Percentiles rank a stretch among this genome's conserved stretches.
Evolutionary conservation across 2,888 invertebrate genomes (phyloP).

Genomic region (Onthophagus sagittarius): DNA sequence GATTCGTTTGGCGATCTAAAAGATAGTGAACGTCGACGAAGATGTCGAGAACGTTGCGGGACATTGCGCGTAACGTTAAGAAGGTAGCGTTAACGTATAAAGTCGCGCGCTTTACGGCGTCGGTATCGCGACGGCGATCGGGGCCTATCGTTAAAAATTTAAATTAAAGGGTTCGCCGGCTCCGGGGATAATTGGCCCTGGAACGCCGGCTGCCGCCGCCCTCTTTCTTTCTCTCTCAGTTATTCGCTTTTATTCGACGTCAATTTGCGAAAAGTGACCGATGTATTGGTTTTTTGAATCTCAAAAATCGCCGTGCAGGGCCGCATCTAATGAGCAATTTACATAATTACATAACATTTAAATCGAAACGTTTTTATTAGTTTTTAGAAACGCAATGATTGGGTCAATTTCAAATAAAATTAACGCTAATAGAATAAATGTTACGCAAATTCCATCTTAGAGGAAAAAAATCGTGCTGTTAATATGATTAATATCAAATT

Average conservation of each 20-base stretch:
- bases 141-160: not conserved
- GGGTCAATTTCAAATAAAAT: too few species aligned
- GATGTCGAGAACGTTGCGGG: not conserved
- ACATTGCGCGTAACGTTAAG: not conserved
- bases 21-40: not conserved
- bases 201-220: not conserved
- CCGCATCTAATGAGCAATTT: not conserved
- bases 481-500: too few species aligned
- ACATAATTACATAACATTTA: not conserved
- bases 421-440: too few species aligned
- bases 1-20: not conserved
- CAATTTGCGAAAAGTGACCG: constrained; percentile 2
- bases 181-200: not conserved
- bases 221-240: too few species aligned
- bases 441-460: too few species aligned
- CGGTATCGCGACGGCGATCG: not conserved
- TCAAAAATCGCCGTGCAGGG: not conserved
- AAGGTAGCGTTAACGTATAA: not conserved
- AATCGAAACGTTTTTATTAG: too few species aligned
- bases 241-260: not conserved
- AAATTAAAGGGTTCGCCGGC: not conserved
- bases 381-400: too few species aligned
- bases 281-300: not conserved
- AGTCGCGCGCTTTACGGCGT: not conserved
- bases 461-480: too few species aligned